Base-by-base conservation (phyloP, 2,888 invertebrate genomes). In the Smittia aterrima region DNA sequence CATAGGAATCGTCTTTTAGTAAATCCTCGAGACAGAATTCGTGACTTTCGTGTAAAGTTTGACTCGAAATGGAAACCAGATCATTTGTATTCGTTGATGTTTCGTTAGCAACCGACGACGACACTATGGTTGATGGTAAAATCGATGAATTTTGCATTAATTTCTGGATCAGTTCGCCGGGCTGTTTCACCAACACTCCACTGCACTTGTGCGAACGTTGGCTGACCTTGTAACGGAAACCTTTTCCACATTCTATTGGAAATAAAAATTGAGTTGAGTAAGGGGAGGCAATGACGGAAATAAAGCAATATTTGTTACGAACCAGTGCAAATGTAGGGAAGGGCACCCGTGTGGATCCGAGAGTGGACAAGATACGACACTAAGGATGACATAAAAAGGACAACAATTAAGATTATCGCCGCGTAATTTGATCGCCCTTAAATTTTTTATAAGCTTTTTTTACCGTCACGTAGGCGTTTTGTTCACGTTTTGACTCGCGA, bases 211-310 rank as follows among this genome's bases (percentile, higher is more conserved):
- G 93, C 1, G 92, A 92, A 79, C 92, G 86, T 81, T 92, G 91
- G 71, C 92, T 92, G 9, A 93, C 92, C 86, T 93, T 93, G 78
- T 93, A 93, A 75, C 93, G 87, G 80, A 93, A 93, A 79, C 86
- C 90, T 84, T 92, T 92, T 72, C 90, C 87, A 80, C 93, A 94
- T 6, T 88, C 72, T 72, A 22, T 16, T 47, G 47, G 47, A 47
- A n/a, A n/a, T n/a, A n/a, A n/a, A n/a, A n/a, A n/a, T n/a, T n/a
- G 47, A n/a, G 47, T 47, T 6, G 47, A 47, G 13, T 6, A 16
- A n/a, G 47, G 16, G 13, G 24, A n/a, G n/a, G 6, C 4, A 47
- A 47, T 4, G 18, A 3, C n/a, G 53, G n/a, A 47, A 6, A 18
- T 16, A 47, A 47, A 47, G n/a, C 53, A 11, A 58, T 22, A n/a